Percentiles rank a stretch among this genome's conserved stretches.
Conservation (phyloP, 53 echinoderm and acorn worm species). For the Crossaster papposus region DNA sequence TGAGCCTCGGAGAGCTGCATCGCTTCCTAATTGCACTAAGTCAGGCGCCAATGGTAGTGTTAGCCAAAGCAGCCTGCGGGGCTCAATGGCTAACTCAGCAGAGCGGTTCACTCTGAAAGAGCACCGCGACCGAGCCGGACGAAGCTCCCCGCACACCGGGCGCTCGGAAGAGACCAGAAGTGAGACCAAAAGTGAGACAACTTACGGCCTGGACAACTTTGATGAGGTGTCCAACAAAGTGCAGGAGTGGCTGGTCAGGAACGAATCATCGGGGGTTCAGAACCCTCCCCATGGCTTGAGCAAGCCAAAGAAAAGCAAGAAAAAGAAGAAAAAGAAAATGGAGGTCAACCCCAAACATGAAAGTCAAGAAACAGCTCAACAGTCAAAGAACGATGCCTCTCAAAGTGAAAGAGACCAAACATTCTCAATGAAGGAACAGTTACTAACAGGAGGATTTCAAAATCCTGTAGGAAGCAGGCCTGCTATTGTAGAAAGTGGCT, state of each 20-base stretch:
- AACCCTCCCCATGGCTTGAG: neutral
- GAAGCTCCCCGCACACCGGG: slow-evolving; percentile 32
- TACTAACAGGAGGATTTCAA: neutral
- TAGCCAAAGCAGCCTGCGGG: slow-evolving; percentile 44
- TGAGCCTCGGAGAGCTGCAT: slow-evolving; percentile 9
- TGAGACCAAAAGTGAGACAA: slow-evolving; percentile 32
- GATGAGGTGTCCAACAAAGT: slow-evolving; percentile 50
- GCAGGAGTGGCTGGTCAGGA: slow-evolving; percentile 56
- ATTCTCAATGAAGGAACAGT: neutral
- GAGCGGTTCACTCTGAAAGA: slow-evolving; percentile 27
- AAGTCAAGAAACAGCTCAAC: slow-evolving; percentile 1
- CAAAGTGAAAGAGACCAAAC: neutral
- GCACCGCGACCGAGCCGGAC: neutral
- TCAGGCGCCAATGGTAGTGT: slow-evolving; percentile 14
- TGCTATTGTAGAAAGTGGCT: neutral
- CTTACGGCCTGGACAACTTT: slow-evolving; percentile 48
- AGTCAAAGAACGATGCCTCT: slow-evolving; percentile 6
- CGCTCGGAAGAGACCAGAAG: slow-evolving; percentile 37
- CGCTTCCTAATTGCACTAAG: neutral
- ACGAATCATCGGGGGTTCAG: neutral
- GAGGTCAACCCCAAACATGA: neutral
- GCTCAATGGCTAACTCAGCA: slow-evolving; percentile 39
- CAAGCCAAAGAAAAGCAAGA: slow-evolving; percentile 25
- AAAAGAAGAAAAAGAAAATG: slow-evolving; percentile 50
- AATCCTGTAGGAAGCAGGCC: neutral